phyloP scores from a whole-genome alignment of 2,888 invertebrate genomes.

The Eledone cirrhosa region DNA sequence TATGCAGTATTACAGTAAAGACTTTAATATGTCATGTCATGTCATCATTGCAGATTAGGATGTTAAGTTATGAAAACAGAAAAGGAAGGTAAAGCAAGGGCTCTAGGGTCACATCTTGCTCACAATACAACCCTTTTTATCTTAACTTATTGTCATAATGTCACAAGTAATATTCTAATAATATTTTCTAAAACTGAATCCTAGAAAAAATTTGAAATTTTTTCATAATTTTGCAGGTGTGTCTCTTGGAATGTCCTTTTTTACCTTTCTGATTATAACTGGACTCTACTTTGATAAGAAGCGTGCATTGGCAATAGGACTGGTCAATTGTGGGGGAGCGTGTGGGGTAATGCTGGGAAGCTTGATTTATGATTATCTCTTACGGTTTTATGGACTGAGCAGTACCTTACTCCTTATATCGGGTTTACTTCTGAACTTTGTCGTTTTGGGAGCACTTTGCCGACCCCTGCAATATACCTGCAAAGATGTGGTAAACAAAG shows the following conservation, averaged over 20 bases:
- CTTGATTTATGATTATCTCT: neutral
- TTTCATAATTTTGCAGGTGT: neutral
- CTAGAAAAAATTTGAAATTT: too few species aligned
- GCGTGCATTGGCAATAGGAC: neutral
- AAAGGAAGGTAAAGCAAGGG: too few species aligned
- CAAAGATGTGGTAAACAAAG: too few species aligned
- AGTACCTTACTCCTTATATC: neutral
- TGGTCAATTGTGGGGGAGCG: neutral
- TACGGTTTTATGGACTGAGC: neutral
- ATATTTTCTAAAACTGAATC: too few species aligned
- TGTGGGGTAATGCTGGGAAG: neutral
- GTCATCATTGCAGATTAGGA: too few species aligned
- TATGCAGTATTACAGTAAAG: too few species aligned
- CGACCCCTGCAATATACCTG: neutral
- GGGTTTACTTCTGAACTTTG: neutral
- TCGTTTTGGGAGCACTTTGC: constrained; percentile 7
- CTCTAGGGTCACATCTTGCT: too few species aligned
- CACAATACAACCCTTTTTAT: too few species aligned
- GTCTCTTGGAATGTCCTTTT: neutral
- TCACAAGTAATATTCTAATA: too few species aligned
- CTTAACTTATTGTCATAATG: too few species aligned
- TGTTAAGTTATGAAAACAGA: too few species aligned
- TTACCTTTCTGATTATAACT: neutral
- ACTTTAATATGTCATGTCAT: too few species aligned
- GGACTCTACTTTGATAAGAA: constrained; percentile 18